phyloP scores from a whole-genome alignment of 2,888 invertebrate genomes.

The Torymus auratus region DNA sequence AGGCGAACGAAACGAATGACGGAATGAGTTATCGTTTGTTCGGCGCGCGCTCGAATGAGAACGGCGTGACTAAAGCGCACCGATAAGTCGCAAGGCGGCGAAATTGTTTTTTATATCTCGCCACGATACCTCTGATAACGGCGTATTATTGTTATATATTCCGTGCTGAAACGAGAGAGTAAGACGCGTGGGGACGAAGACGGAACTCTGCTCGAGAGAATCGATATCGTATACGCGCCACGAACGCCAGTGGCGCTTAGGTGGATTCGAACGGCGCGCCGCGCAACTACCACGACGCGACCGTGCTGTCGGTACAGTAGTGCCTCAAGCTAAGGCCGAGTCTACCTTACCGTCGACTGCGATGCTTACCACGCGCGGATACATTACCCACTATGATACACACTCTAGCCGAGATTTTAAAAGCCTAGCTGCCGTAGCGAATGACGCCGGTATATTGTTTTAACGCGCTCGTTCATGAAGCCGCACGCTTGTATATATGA shows the following conservation, averaged over 20 bases:
- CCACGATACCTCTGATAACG: no score
- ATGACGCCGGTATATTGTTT: background rate
- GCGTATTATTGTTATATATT: no score
- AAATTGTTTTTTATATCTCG: no score
- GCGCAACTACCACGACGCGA: constrained; percentile 20
- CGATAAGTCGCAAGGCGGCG: no score
- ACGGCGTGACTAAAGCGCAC: no score
- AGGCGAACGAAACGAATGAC: no score
- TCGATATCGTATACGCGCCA: constrained; percentile 33
- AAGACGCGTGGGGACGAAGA: background rate
- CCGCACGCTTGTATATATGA: background rate
- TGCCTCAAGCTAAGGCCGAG: no score
- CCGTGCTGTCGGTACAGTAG: constrained; percentile 10
- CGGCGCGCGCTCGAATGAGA: no score
- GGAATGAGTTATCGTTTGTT: no score
- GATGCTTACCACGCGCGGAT: constrained; percentile 23
- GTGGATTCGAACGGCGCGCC: background rate
- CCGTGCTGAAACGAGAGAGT: background rate
- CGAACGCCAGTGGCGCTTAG: constrained; percentile 12
- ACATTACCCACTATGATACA: background rate
- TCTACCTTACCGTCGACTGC: constrained; percentile 17
- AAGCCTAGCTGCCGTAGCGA: background rate
- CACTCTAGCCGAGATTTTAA: background rate
- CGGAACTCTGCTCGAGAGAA: background rate
- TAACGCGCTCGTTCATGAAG: constrained; percentile 9